Evolutionary conservation across 2,888 invertebrate species (phyloP).

Genomic region (Empis livida): DNA sequence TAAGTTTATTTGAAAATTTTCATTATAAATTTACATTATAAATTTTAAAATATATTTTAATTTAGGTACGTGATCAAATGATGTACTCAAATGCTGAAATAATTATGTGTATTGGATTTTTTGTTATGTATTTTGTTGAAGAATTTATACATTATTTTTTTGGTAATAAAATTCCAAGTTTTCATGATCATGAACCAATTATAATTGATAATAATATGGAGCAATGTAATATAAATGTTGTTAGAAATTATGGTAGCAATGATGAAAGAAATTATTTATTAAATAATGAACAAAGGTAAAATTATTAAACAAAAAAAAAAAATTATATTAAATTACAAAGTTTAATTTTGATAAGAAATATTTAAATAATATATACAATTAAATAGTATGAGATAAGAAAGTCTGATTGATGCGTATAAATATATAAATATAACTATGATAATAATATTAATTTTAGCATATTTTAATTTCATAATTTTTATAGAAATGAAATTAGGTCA

Average conservation of each 20-base stretch:
- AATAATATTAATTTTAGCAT: too few species aligned
- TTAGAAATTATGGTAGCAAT: neutral
- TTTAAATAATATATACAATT: too few species aligned
- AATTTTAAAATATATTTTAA: too few species aligned
- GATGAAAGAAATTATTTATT: neutral
- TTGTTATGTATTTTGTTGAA: conserved; percentile 57
- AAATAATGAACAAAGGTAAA: neutral
- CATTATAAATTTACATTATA: too few species aligned
- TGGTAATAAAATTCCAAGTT: conserved; percentile 33
- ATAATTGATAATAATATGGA: neutral
- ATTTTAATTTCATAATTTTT: too few species aligned
- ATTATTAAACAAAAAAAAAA: too few species aligned
- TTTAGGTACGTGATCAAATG: conserved; percentile 40
- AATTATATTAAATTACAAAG: neutral
- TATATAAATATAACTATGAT: too few species aligned
- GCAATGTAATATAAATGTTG: neutral
- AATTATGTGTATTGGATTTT: conserved; percentile 54
- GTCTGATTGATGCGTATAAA: too few species aligned
- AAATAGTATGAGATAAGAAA: too few species aligned
- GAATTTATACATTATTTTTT: conserved; percentile 57
- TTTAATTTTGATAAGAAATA: too few species aligned
- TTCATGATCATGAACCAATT: conserved; percentile 7
- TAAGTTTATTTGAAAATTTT: too few species aligned
- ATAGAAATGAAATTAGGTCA: too few species aligned
- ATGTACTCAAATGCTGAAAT: conserved; percentile 49